Evolutionary conservation across 1,140 invertebrate species (phyloP), one percentile per base, ranked within the genome.

Genomic region (Bombus superbus): DNA sequence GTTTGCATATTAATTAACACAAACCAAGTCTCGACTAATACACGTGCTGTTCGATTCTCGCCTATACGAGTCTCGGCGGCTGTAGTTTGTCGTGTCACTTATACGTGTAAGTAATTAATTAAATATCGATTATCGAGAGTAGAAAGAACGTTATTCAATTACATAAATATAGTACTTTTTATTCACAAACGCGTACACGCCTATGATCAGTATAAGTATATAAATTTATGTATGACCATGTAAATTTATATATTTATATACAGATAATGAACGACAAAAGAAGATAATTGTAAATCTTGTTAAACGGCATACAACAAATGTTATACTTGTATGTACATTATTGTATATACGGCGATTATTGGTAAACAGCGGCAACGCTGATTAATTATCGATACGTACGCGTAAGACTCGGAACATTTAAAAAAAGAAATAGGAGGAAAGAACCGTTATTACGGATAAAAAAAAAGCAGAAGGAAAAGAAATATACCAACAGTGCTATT

Each of bases 281-380:
- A 75, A 85, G 77, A 83, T 86, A 72, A 79, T 92, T 92, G 89
- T 92, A 89, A 92, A 92, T 91, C 86, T 92, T 92, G 89, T 93
- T 92, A 77, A 93, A 87, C 80, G 88, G 85, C 74, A 92, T 90
- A 89, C 83, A 59, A 80, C n/a, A 80, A 86, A 88, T 82, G 85
- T 90, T 88, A 78, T 71, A 89, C 69, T 72, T 84, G 66, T 77
- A 78, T 83, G 91, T 91, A 90, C 66, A 83, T 88, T 92, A 83
- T 88, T 92, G 86, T 87, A 84, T 86, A 89, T 89, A 88, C 53
- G 68, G 40, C 59, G 66, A 82, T 87, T 62, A 82, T 32, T 66
- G 47, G 68, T 85, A 83, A 66, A 32, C 32, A 57, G 79, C 10
- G 35, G 42, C 57, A 86, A 76, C 59, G 42, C 69, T 44, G 74